Evolutionary conservation across 2,113 vertebrate genomes (phyloP).

Genomic region (Pseudolaguvia tuberculata): DNA sequence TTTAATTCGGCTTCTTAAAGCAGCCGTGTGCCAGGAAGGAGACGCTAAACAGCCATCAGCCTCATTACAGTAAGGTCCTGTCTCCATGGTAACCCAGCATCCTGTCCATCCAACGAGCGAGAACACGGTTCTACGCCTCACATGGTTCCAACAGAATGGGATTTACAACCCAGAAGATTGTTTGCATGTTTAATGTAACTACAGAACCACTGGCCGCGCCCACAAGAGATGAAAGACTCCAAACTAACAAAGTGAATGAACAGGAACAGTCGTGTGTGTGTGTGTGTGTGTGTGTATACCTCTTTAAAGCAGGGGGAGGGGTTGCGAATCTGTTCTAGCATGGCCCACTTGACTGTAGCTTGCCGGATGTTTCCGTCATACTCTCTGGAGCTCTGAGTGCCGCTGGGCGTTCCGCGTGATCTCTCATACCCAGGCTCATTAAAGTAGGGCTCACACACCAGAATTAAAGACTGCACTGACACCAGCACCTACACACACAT

Average conservation of each 20-base stretch:
- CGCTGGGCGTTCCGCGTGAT: conserved; percentile 91
- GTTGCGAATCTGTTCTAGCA: conserved; percentile 97
- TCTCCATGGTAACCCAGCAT: conserved; percentile 8
- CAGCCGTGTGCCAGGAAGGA: not conserved
- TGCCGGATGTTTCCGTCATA: conserved; percentile 97
- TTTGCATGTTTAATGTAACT: too few species aligned
- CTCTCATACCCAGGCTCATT: conserved; percentile 97
- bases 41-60: conserved; percentile 7
- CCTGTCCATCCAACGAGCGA: not conserved
- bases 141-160: too few species aligned
- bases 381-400: conserved; percentile 95
- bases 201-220: not conserved
- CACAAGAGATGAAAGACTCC: not conserved
- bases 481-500: conserved; percentile 81
- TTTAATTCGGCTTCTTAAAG: conserved; percentile 8
- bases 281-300: conserved; percentile 59
- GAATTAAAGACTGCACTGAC: conserved; percentile 94
- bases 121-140: not conserved
- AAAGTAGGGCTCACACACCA: conserved; percentile 96
- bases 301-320: conserved; percentile 97
- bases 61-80: conserved; percentile 14
- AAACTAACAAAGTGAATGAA: not conserved
- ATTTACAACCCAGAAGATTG: too few species aligned
- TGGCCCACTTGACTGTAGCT: conserved; percentile 97
- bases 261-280: not conserved